Evolutionary conservation across 1,140 invertebrate species (phyloP).

Genomic region (Zaprionus capensis): DNA sequence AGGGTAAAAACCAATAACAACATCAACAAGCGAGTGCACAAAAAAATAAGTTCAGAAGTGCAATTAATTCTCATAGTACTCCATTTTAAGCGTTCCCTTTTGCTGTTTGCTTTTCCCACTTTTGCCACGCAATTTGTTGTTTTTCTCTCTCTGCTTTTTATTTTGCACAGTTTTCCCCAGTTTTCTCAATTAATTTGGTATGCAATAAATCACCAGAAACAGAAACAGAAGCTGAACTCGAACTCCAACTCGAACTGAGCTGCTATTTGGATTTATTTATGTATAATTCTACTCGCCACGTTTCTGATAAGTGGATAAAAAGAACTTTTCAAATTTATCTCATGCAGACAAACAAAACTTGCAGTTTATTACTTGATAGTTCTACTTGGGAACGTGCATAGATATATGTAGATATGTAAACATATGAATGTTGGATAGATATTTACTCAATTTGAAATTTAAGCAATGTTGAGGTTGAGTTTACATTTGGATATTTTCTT

Average conservation of each 20-base stretch:
- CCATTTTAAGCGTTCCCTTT: slow-evolving; percentile 33
- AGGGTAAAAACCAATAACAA: slow-evolving; percentile 3
- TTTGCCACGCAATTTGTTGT: slow-evolving; percentile 10
- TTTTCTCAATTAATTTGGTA: slow-evolving; percentile 61
- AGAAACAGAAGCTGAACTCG: background rate
- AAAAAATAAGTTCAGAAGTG: slow-evolving; percentile 58
- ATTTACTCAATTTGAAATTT: background rate
- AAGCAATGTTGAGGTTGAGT: background rate
- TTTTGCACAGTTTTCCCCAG: slow-evolving; percentile 27
- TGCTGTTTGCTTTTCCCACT: slow-evolving; percentile 15
- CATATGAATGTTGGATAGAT: no score
- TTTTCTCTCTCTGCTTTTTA: slow-evolving; percentile 17
- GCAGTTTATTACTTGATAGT: slow-evolving; percentile 14
- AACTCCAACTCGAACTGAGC: slow-evolving; percentile 10
- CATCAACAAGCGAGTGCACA: background rate
- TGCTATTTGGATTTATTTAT: slow-evolving; percentile 21
- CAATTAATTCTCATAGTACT: slow-evolving; percentile 59
- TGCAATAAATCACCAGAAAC: slow-evolving; percentile 54
- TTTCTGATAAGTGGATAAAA: slow-evolving; percentile 5
- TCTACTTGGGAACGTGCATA: background rate
- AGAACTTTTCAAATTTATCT: slow-evolving; percentile 31
- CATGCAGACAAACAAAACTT: slow-evolving; percentile 11
- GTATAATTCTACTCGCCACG: slow-evolving; percentile 1
- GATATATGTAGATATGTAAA: background rate
- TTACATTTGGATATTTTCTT: background rate